These are phyloP conservation scores for Amiota minor DNA, from an alignment of 2,888 invertebrate genomes.

Conservation along the genomic window DNA sequence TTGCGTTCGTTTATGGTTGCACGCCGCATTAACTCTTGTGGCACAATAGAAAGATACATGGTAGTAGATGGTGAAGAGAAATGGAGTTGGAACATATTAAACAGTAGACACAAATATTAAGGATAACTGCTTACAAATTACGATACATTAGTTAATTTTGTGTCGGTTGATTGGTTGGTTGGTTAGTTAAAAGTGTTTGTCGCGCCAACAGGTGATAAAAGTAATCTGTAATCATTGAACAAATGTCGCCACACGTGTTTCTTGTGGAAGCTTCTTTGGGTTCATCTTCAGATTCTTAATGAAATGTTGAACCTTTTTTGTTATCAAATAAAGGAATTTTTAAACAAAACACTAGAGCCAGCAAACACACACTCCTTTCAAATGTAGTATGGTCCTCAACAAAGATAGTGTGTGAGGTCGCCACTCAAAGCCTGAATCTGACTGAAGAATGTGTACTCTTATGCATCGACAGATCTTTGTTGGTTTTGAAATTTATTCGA, in stretches of 20 bases:
- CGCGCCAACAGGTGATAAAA: conserved; percentile 53
- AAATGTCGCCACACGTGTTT: conserved; percentile 18
- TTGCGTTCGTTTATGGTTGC: conserved; percentile 31
- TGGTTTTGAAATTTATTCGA: too few relatives aligned
- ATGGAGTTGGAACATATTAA: not conserved
- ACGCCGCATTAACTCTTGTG: conserved; percentile 29
- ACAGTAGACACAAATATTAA: conserved; percentile 27
- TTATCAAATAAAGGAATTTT: not conserved
- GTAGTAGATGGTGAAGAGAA: too few relatives aligned
- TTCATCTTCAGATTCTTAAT: not conserved
- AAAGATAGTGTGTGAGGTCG: conserved; percentile 13
- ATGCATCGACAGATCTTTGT: too few relatives aligned
- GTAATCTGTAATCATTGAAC: conserved; percentile 43
- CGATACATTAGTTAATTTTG: conserved; percentile 27
- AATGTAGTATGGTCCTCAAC: not conserved
- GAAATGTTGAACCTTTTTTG: conserved; percentile 18
- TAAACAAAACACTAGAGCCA: conserved; percentile 4
- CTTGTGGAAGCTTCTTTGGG: too few relatives aligned
- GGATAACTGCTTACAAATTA: conserved; percentile 56
- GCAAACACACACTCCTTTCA: not conserved
- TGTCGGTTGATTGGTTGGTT: not conserved
- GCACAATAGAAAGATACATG: not conserved
- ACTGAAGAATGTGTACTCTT: too few relatives aligned
- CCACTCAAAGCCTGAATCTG: not conserved
- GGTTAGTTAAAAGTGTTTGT: not conserved